These are phyloP conservation scores for Pissodes strobi DNA, from an alignment of 1,140 invertebrate genomes.

Conservation along the genomic window DNA sequence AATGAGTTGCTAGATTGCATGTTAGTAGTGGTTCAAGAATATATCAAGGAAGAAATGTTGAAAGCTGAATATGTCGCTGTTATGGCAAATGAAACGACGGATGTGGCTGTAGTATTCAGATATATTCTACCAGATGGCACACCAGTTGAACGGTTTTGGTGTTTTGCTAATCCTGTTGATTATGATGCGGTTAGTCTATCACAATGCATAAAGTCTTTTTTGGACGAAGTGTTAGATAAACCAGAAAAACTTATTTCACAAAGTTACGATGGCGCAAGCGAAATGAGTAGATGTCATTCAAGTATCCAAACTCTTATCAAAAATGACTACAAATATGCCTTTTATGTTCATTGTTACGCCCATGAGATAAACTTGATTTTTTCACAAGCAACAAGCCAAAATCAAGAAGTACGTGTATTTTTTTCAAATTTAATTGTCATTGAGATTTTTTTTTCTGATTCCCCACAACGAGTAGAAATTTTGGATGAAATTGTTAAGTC, in stretches of 20 bases:
- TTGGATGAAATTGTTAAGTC: constrained; percentile 32
- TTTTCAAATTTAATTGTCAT: constrained; percentile 34
- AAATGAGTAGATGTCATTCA: constrained; percentile 44
- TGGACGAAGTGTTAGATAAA: constrained; percentile 42
- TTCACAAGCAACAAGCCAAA: constrained; percentile 42
- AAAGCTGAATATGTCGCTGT: background rate
- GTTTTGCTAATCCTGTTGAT: constrained; percentile 36
- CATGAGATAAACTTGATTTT: constrained; percentile 53
- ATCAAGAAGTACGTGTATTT: constrained; percentile 41
- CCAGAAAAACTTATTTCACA: constrained; percentile 51
- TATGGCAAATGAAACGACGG: background rate
- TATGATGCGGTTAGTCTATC: constrained; percentile 34
- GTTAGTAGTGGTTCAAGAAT: background rate
- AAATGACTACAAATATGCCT: constrained; percentile 45
- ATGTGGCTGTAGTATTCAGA: background rate
- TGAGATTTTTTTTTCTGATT: constrained; percentile 29
- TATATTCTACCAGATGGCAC: constrained; percentile 19
- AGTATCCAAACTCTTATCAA: constrained; percentile 47
- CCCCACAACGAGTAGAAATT: constrained; percentile 22
- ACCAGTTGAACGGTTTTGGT: constrained; percentile 45
- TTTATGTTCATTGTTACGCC: constrained; percentile 53
- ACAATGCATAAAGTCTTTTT: constrained; percentile 38
- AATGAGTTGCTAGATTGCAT: constrained; percentile 2
- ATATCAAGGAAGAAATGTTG: background rate
- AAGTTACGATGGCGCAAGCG: constrained; percentile 50